Evolutionary conservation across 2,888 invertebrate species (phyloP).

Genomic region (Piscicola geometra): DNA sequence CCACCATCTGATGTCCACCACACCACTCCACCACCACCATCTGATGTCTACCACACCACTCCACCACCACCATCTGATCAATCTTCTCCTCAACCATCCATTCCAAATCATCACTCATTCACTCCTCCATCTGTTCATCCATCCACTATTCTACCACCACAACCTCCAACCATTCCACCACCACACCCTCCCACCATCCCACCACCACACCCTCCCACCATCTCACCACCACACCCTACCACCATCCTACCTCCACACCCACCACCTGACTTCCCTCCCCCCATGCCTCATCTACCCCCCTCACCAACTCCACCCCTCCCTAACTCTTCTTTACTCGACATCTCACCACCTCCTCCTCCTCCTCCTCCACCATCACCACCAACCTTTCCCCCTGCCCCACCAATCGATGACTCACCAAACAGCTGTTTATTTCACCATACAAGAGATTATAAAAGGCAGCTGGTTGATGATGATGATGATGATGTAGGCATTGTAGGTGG

Average conservation of each 20-base stretch:
- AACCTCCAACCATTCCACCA: not conserved
- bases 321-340: not conserved
- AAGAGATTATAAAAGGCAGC: not conserved
- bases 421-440: not conserved
- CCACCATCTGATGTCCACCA: slow-evolving; percentile 42
- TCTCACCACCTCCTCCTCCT: not conserved
- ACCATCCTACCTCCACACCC: not conserved
- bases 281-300: not conserved
- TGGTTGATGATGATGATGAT: not conserved
- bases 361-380: not conserved
- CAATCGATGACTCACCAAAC: not conserved
- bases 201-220: not conserved
- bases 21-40: not conserved
- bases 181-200: not conserved
- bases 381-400: not conserved
- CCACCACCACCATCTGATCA: not conserved
- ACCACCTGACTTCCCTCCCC: not conserved
- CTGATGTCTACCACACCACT: slow-evolving; percentile 38
- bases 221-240: not conserved
- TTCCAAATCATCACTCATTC: not conserved
- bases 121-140: not conserved
- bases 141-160: not conserved
- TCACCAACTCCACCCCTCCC: not conserved
- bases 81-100: not conserved
- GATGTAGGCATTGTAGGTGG: slow-evolving; percentile 15